Conservation (phyloP, 2,797 vertebrate genomes). For the Champsocephalus esox region DNA sequence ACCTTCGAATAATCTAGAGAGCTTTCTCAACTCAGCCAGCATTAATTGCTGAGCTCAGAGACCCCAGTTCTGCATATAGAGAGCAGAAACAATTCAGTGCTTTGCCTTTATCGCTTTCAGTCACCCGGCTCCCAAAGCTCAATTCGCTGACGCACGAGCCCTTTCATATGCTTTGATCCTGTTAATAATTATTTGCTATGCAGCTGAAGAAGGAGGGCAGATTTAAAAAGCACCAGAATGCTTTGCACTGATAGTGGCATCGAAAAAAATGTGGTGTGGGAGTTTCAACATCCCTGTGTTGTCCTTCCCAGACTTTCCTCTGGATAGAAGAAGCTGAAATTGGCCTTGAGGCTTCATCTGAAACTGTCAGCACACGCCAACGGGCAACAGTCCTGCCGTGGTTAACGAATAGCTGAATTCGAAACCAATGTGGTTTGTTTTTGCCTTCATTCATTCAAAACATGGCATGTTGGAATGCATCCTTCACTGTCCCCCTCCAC, state of each 20-base stretch:
- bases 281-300: conserved; percentile 44
- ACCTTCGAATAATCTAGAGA: conserved; percentile 1
- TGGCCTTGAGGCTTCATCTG: conserved; percentile 18
- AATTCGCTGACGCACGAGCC: conserved; percentile 52
- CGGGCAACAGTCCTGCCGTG: conserved; percentile 24
- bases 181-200: conserved; percentile 72
- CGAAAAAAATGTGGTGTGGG: conserved; percentile 24
- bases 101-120: conserved; percentile 62
- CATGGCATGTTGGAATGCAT: neutral
- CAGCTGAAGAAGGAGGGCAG: conserved; percentile 61
- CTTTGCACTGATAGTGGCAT: conserved; percentile 49
- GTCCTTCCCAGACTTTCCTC: conserved; percentile 40
- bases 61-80: conserved; percentile 13
- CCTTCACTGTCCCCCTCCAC: neutral
- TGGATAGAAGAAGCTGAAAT: conserved; percentile 18
- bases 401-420: conserved; percentile 23
- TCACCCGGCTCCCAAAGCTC: conserved; percentile 70
- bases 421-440: conserved; percentile 1
- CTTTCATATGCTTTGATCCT: conserved; percentile 74
- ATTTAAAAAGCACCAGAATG: conserved; percentile 58
- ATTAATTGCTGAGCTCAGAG: conserved; percentile 19
- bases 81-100: conserved; percentile 52
- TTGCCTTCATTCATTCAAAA: neutral
- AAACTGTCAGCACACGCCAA: conserved; percentile 16
- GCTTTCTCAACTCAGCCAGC: conserved; percentile 15